These are phyloP conservation scores for Paraplagusia blochii DNA, from an alignment of 2,113 vertebrate species.

Conservation along the genomic window DNA sequence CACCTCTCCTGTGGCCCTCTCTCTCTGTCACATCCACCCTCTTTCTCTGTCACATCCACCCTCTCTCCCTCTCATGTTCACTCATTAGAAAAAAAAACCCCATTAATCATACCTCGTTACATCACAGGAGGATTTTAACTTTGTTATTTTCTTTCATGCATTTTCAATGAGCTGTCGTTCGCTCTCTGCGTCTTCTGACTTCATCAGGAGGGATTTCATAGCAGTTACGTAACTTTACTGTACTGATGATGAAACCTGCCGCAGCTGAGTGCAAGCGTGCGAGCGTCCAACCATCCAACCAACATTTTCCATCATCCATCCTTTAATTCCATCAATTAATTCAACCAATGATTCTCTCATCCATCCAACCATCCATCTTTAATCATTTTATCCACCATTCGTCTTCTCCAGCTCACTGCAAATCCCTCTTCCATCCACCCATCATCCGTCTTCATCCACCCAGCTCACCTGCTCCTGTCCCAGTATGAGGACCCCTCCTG, in stretches of 20 bases:
- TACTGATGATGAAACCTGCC: constrained; percentile 24
- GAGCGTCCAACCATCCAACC: background rate
- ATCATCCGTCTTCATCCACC: background rate
- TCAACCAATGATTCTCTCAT: background rate
- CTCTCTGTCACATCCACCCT: too few species aligned
- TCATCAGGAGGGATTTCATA: constrained; percentile 24
- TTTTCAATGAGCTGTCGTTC: constrained; percentile 3
- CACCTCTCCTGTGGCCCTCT: too few species aligned
- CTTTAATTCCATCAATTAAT: background rate
- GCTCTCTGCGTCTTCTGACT: constrained; percentile 20
- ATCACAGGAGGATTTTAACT: constrained; percentile 20
- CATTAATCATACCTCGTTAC: constrained; percentile 33
- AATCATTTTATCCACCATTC: background rate
- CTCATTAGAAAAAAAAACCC: constrained; percentile 13
- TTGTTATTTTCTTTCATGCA: constrained; percentile 15
- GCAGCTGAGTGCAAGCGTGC: constrained; percentile 7
- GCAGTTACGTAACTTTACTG: constrained; percentile 31
- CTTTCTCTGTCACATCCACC: too few species aligned
- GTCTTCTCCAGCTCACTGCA: background rate
- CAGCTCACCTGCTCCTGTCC: constrained; percentile 92
- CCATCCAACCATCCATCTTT: background rate
- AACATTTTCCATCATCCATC: background rate
- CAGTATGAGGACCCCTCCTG: constrained; percentile 89
- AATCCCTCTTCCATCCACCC: background rate
- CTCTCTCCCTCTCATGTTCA: background rate